Conservation (phyloP, 1,140 invertebrate genomes). For the Bombus picipes region DNA sequence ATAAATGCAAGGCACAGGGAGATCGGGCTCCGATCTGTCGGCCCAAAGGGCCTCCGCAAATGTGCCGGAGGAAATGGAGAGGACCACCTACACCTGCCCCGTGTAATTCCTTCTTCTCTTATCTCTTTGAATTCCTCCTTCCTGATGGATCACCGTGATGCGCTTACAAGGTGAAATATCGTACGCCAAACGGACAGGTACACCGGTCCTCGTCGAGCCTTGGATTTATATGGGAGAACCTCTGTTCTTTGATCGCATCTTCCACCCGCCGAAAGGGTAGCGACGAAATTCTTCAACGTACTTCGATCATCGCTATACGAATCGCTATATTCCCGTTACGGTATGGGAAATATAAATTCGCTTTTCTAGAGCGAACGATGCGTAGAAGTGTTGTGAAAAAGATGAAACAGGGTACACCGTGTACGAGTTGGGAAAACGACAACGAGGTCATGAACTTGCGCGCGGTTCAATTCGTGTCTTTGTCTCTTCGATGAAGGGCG, state of each 20-base stretch:
- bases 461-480: slow-evolving; percentile 74
- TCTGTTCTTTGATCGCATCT: not conserved
- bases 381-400: not conserved
- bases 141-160: slow-evolving; percentile 29
- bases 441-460: slow-evolving; percentile 73
- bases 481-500: slow-evolving; percentile 77
- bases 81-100: slow-evolving; percentile 81
- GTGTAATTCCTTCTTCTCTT: slow-evolving; percentile 71
- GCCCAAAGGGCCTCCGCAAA: slow-evolving; percentile 51
- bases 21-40: slow-evolving; percentile 66
- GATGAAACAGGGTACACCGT: not conserved
- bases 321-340: not conserved
- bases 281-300: not conserved
- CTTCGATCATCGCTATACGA: not conserved
- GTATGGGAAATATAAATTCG: too few species aligned
- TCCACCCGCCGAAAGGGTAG: not conserved
- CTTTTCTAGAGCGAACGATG: too few species aligned
- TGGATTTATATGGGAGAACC: not conserved
- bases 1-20: slow-evolving; percentile 77
- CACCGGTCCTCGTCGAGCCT: not conserved
- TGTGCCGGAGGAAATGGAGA: slow-evolving; percentile 42
- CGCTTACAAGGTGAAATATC: slow-evolving; percentile 19
- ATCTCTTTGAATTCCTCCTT: slow-evolving; percentile 42
- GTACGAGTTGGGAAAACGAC: slow-evolving; percentile 18
- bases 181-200: not conserved